Percentiles rank a stretch among this genome's conserved stretches.
These are phyloP conservation scores for Galerucella nymphaeae DNA, from an alignment of 2,888 invertebrate genomes.

Conservation along the genomic window DNA sequence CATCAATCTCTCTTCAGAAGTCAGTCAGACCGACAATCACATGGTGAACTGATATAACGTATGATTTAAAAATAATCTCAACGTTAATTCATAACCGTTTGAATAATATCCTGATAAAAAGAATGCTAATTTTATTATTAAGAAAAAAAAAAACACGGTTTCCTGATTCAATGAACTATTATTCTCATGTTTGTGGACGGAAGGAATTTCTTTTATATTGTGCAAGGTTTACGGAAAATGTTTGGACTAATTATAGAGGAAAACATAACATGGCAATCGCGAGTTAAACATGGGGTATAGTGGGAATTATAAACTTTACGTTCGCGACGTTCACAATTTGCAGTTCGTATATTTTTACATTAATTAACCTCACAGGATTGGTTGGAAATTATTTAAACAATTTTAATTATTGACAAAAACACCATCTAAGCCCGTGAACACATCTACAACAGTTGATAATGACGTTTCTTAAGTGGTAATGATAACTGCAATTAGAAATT, in stretches of 20 bases:
- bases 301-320: too few relatives aligned
- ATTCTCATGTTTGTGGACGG: not conserved
- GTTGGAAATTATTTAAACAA: too few relatives aligned
- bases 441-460: too few relatives aligned
- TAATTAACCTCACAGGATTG: too few relatives aligned
- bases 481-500: too few relatives aligned
- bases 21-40: not conserved
- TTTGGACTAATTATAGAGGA: not conserved
- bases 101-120: not conserved
- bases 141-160: not conserved
- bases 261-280: too few relatives aligned
- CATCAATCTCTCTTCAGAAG: not conserved
- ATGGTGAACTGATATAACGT: not conserved
- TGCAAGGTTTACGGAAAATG: not conserved
- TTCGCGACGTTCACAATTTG: too few relatives aligned
- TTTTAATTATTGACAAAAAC: too few relatives aligned
- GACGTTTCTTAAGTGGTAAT: too few relatives aligned
- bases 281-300: too few relatives aligned
- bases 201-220: not conserved
- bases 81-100: not conserved
- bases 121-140: not conserved
- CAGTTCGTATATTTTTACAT: too few relatives aligned
- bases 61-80: slow-evolving; percentile 4
- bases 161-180: slow-evolving; percentile 3
- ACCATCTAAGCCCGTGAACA: too few relatives aligned